Percentiles rank a stretch among this genome's conserved stretches.
Evolutionary conservation across 1,140 invertebrate species (phyloP).

Genomic region (Theocolax elegans): DNA sequence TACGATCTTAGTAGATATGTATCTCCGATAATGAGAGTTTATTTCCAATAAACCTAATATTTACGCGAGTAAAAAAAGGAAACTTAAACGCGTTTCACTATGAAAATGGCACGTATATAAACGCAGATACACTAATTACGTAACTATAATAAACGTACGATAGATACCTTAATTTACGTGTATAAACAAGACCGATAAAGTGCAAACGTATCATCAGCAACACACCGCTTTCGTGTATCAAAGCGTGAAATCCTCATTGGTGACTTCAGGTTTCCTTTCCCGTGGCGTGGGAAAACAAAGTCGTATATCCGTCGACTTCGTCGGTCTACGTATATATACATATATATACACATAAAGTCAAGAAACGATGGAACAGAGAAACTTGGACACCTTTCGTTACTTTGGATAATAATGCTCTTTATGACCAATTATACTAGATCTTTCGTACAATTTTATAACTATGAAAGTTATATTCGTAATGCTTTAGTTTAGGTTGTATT

Average conservation of each 20-base stretch:
- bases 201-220: conserved; percentile 7
- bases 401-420: conserved; percentile 1
- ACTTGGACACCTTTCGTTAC: background rate
- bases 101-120: too few species aligned
- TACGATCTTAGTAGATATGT: too few species aligned
- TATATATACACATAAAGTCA: too few species aligned
- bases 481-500: too few species aligned
- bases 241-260: conserved; percentile 9
- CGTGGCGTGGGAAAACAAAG: conserved; percentile 19
- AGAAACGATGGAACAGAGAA: too few species aligned
- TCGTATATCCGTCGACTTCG: background rate
- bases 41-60: too few species aligned
- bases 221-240: background rate
- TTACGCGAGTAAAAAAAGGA: background rate
- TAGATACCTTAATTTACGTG: conserved; percentile 5
- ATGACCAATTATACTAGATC: conserved; percentile 5
- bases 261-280: background rate
- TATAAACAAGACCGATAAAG: background rate
- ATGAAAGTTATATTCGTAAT: too few species aligned
- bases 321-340: too few species aligned
- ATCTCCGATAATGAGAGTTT: too few species aligned
- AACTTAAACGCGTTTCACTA: background rate
- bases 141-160: conserved; percentile 2
- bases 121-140: background rate
- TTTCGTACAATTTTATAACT: background rate